Base-by-base conservation (phyloP, 1,140 invertebrate species). In the Caerostris darwini region DNA sequence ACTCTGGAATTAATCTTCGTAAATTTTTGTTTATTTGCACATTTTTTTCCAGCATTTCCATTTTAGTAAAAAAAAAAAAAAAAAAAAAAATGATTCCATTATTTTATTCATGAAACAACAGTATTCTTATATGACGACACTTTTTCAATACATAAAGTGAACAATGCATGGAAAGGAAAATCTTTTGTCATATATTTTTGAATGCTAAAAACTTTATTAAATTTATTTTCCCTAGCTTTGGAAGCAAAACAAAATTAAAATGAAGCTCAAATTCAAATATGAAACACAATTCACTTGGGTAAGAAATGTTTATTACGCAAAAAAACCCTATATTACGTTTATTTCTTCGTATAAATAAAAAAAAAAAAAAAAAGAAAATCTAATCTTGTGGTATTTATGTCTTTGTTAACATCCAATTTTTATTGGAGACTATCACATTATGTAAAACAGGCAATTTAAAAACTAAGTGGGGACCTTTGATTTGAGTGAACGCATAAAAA, bases 381-480 rank as follows among this genome's bases (percentile, higher is more conserved):
- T 77, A 77, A 77, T 77, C 71, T 34, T 34, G 50, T 77, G 34
- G 71, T 77, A 77, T 77, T 77, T 77, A 77, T 12, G 34, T 77
- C 71, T 77, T 77, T 77, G 71, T 77, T 77, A 77, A 77, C 71
- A 77, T 77, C 71, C 71, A 0, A 77, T 77, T 53, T 50, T 77
- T 57, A 83, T 77, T 50, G 71, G 53, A 77, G 53, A 77, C 71
- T 77, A 77, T 53, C 71, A 34, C 4, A 77, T 77, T 77, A 77
- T 77, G 71, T 77, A 77, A 77, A 77, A 53, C 10, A 50, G 50
- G 71, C 8, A 77, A 77, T 77, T 34, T 34, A 34, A 34, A 34
- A 34, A 34, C 34, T 34, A 34, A 34, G 34, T 34, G 34, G 34
- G 34, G 34, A 34, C 2, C 34, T 34, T 34, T 34, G 34, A 34